These are phyloP conservation scores for Brachyrhaphis roseni DNA, from an alignment of 2,797 vertebrate genomes.

Conservation along the genomic window DNA sequence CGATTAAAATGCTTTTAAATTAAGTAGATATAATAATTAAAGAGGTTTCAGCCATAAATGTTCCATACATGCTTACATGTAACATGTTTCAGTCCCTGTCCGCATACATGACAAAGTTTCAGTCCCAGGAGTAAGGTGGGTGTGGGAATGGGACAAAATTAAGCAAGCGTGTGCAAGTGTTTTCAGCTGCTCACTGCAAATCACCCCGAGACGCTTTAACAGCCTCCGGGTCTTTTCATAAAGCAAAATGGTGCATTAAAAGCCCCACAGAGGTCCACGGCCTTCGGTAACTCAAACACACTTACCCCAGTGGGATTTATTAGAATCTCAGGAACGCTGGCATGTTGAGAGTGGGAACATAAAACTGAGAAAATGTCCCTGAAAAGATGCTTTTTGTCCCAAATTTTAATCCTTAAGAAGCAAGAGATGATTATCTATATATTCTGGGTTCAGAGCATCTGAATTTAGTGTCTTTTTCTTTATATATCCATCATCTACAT, in stretches of 20 bases:
- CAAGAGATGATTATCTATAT: too few species aligned
- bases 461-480: not conserved
- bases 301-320: slow-evolving; percentile 49
- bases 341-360: slow-evolving; percentile 10
- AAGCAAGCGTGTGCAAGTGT: slow-evolving; percentile 28
- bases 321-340: slow-evolving; percentile 38
- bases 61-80: slow-evolving; percentile 15
- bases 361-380: slow-evolving; percentile 4
- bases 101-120: slow-evolving; percentile 16
- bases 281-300: slow-evolving; percentile 65
- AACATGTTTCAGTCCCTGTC: slow-evolving; percentile 19
- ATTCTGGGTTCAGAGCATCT: not conserved
- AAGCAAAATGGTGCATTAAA: slow-evolving; percentile 71
- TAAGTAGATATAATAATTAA: not conserved
- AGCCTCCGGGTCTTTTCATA: slow-evolving; percentile 62
- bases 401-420: not conserved
- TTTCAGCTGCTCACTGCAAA: slow-evolving; percentile 72
- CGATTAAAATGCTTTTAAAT: not conserved
- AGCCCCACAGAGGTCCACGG: slow-evolving; percentile 52
- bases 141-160: slow-evolving; percentile 15
- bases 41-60: not conserved
- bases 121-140: slow-evolving; percentile 10
- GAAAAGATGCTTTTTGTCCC: not conserved
- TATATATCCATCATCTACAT: not conserved
- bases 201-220: slow-evolving; percentile 69